phyloP scores from a whole-genome alignment of 2,797 vertebrate genomes.

The Chloroceryle amazona region DNA sequence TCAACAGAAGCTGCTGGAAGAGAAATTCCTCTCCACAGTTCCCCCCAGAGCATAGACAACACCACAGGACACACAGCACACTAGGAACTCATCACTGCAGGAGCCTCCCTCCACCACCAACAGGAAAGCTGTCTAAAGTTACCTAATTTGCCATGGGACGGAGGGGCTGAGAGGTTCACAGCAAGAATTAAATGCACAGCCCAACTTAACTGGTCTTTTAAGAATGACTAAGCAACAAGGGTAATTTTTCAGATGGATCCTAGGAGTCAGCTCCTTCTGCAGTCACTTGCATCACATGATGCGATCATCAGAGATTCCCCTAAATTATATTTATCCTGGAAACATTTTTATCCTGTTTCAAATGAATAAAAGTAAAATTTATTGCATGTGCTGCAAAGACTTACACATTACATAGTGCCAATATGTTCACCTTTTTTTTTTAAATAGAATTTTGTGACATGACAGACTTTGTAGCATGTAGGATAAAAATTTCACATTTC shows the following conservation, averaged over 20 bases:
- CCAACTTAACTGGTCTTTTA: neutral
- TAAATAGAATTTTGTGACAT: neutral
- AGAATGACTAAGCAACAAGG: neutral
- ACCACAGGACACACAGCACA: neutral
- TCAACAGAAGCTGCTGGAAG: neutral
- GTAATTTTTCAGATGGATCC: neutral
- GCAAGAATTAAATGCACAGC: neutral
- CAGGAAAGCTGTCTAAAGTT: neutral
- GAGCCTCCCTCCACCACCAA: neutral
- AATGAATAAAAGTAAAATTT: neutral
- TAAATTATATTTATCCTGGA: neutral
- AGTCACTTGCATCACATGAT: neutral
- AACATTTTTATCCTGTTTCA: neutral
- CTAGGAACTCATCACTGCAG: neutral
- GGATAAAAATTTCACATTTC: neutral
- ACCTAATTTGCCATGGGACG: neutral
- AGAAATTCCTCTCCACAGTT: neutral
- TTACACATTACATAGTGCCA: no score
- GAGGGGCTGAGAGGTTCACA: neutral
- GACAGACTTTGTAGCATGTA: neutral
- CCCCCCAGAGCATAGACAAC: neutral
- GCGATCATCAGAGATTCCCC: neutral
- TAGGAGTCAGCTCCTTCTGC: neutral
- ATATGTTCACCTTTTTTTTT: accelerated
- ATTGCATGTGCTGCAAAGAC: neutral